These are phyloP conservation scores for Thymelicus lineola DNA, from an alignment of 2,888 invertebrate genomes.

Conservation along the genomic window DNA sequence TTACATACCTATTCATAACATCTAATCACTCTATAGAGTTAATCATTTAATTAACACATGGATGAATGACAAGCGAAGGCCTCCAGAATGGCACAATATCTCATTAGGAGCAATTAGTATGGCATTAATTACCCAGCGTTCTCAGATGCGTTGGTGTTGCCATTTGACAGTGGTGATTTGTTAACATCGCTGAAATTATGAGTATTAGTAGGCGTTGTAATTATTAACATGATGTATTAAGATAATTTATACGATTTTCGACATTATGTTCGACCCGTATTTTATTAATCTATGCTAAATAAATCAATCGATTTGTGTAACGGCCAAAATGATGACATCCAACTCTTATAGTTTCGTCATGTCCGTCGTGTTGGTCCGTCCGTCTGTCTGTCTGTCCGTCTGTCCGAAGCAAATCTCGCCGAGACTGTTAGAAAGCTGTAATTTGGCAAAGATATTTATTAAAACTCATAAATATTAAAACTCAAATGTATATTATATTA, in stretches of 20 bases:
- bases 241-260: constrained; percentile 6
- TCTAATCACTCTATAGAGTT: constrained; percentile 13
- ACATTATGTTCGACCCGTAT: not conserved
- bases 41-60: constrained; percentile 24
- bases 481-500: too few species aligned
- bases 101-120: constrained; percentile 77
- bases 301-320: constrained; percentile 23
- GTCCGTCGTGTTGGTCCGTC: too few species aligned
- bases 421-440: too few species aligned
- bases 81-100: constrained; percentile 65
- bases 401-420: too few species aligned
- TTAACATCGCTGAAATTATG: constrained; percentile 29
- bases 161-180: constrained; percentile 30
- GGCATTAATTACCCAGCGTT: constrained; percentile 62
- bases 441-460: too few species aligned
- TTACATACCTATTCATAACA: constrained; percentile 10
- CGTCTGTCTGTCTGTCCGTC: too few species aligned
- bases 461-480: too few species aligned
- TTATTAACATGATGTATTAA: constrained; percentile 4
- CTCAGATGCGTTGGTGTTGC: constrained; percentile 36
- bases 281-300: not conserved
- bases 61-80: constrained; percentile 46
- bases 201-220: constrained; percentile 17
- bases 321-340: not conserved
- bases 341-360: too few species aligned